Conservation (phyloP, 2,113 vertebrate species). For the Kryptolebias marmoratus region DNA sequence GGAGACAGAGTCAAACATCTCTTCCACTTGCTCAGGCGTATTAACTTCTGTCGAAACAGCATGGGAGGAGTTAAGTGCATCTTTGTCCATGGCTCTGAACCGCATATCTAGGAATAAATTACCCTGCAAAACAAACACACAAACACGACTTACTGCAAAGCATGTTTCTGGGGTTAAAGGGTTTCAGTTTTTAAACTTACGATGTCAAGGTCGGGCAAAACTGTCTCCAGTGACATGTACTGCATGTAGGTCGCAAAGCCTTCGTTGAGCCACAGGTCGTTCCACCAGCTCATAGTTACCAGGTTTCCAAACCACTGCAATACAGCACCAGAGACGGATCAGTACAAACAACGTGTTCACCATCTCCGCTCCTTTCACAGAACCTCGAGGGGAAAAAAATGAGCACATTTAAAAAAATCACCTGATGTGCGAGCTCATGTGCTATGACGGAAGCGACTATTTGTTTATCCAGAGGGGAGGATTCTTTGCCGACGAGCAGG, state of each 20-base stretch:
- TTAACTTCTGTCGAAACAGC: constrained; percentile 87
- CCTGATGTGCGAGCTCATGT: constrained; percentile 97
- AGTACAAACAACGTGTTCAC: background rate
- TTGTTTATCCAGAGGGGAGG: constrained; percentile 88
- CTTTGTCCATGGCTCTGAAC: constrained; percentile 88
- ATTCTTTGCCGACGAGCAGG: constrained; percentile 84
- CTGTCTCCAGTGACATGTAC: constrained; percentile 84
- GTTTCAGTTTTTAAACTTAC: constrained; percentile 78
- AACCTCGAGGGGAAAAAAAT: background rate
- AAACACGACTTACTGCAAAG: constrained; percentile 5
- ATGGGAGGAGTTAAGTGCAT: constrained; percentile 91
- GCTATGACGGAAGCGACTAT: constrained; percentile 89
- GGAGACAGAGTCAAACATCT: constrained; percentile 96
- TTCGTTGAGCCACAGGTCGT: constrained; percentile 96
- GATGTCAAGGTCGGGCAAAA: constrained; percentile 82
- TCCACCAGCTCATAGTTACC: constrained; percentile 98
- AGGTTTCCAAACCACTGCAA: constrained; percentile 96
- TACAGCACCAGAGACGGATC: constrained; percentile 16
- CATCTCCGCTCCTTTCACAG: background rate
- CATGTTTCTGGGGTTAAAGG: background rate
- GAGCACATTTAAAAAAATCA: constrained; percentile 55
- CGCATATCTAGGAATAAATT: constrained; percentile 87
- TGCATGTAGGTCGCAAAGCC: constrained; percentile 98
- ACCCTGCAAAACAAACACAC: constrained; percentile 77
- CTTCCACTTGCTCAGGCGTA: constrained; percentile 88